Conservation (phyloP, 1,140 invertebrate genomes). For the Platorchestia sp. region DNA sequence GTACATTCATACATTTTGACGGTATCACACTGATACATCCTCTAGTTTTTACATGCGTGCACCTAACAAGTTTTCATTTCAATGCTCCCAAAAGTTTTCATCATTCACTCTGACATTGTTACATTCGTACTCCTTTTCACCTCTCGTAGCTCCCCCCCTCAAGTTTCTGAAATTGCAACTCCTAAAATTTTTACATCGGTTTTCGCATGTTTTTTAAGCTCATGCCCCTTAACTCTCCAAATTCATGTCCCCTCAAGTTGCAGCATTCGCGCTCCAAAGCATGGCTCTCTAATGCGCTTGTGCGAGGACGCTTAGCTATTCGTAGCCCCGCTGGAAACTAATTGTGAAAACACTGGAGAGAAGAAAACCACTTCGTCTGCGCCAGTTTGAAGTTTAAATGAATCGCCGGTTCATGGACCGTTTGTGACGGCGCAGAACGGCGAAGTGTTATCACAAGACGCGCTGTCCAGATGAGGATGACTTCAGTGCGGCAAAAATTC, state of each 20-base stretch:
- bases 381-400: background rate
- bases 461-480: background rate
- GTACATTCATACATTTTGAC: background rate
- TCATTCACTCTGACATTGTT: background rate
- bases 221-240: background rate
- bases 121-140: background rate
- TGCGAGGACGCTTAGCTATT: background rate
- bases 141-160: background rate
- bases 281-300: background rate
- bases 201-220: too few relatives aligned
- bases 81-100: too few relatives aligned
- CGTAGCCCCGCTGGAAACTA: background rate
- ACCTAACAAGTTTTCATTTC: too few relatives aligned
- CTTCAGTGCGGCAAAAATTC: background rate
- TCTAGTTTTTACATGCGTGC: too few relatives aligned
- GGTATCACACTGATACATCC: background rate
- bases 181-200: background rate
- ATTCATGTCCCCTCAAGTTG: background rate
- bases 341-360: background rate
- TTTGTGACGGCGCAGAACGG: background rate
- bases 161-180: background rate
- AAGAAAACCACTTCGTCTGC: background rate
- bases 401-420: background rate
- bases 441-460: background rate
- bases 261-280: background rate